Evolutionary conservation across 2,113 vertebrate genomes (phyloP), one percentile per base, ranked within the genome.

Genomic region (Equus przewalskii): DNA sequence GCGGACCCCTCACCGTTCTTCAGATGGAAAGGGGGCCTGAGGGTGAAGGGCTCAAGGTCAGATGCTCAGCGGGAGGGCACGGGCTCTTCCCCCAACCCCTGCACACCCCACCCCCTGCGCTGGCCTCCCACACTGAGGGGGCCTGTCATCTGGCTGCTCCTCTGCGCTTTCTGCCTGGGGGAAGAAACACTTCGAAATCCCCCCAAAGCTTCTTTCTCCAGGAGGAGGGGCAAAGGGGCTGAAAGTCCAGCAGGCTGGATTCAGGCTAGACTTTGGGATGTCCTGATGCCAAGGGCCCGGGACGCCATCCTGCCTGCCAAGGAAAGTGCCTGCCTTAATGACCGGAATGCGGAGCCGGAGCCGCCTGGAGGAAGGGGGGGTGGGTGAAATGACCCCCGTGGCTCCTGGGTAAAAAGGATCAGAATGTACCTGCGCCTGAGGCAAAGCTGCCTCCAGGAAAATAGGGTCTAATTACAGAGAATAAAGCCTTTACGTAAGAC

Each of bases 31-130:
- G 11, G 49, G 72, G 26, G 30, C n/a, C 3, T 5, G 14, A 24
- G 56, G 81, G 36, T 69, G 64, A 46, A 76, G 51, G 51, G n/a
- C 65, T 94, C 97, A 95, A 97, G 97, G 97, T 96, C 95, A 94
- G 76, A 19, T 19, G 46, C 14, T 49, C 30, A 21, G 56, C 62
- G n/a, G 36, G 67, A 56, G 36, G 70, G 64, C 18, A 4, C n/a
- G 44, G 83, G 67, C 33, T 79, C 36, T 12, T 13, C 26, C 65
- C 44, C 33, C 15, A 1, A 12, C 15, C 16, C 14, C 85, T 13
- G 41, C 6, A 33, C 49, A 28, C 21, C n/a, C 4, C 26, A 0
- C 19, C 11, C 26, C 2, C 8, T 1, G 41, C 54, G 65, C 84
- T 2, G 58, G 28, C 3, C 41, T 46, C 82, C 19, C 36, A n/a